Conservation (phyloP, 1,140 invertebrate species). For the Polypedilum vanderplanki region DNA sequence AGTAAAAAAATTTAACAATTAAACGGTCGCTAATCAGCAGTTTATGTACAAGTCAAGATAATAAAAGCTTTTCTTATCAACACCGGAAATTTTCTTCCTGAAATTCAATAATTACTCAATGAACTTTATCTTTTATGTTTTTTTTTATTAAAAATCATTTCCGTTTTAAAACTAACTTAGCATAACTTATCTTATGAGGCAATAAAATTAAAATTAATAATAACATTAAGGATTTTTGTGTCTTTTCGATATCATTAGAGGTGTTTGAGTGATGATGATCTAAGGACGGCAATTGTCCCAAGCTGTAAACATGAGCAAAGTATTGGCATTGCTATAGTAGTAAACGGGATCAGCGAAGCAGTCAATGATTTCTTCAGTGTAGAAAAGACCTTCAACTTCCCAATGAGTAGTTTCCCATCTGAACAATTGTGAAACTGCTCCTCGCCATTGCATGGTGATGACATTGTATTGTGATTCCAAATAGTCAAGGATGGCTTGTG, state of each 20-base stretch:
- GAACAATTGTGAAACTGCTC: conserved; percentile 12
- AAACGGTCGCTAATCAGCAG: too few species aligned
- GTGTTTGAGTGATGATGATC: background rate
- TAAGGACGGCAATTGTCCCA: background rate
- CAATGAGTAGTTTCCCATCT: background rate
- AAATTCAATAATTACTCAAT: too few species aligned
- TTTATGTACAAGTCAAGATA: too few species aligned
- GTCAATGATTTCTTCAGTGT: background rate
- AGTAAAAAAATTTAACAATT: too few species aligned
- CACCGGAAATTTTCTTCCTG: too few species aligned
- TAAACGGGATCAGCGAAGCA: background rate
- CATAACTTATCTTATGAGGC: background rate
- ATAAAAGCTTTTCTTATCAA: too few species aligned
- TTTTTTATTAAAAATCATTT: background rate
- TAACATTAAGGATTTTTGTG: too few species aligned
- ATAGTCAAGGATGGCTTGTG: background rate
- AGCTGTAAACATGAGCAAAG: background rate
- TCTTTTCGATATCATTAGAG: too few species aligned
- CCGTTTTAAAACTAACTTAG: background rate
- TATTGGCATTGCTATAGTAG: background rate
- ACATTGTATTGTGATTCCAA: background rate
- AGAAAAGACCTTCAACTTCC: background rate
- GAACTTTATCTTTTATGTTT: too few species aligned
- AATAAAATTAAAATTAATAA: too few species aligned
- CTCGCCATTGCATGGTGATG: background rate